Evolutionary conservation across 2,113 vertebrate genomes (phyloP).

Genomic region (Rhombomys opimus): DNA sequence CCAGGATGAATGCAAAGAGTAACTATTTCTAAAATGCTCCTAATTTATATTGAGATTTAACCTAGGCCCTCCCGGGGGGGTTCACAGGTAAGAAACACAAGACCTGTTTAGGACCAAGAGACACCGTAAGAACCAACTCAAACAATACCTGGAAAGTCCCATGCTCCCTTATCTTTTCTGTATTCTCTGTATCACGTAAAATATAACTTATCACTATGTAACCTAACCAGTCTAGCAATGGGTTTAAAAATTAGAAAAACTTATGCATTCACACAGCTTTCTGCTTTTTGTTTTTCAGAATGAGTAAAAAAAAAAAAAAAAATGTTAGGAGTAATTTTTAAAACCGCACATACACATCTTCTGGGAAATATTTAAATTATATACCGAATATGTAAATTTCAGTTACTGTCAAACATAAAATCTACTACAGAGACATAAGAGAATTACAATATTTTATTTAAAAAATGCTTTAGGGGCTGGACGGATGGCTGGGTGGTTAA

Average conservation of each 20-base stretch:
- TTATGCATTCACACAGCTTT: background rate
- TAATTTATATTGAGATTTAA: background rate
- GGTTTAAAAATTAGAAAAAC: background rate
- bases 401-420: background rate
- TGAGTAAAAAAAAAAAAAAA: background rate
- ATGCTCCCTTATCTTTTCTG: background rate
- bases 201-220: background rate
- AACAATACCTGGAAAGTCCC: background rate
- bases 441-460: slow-evolving; percentile 18
- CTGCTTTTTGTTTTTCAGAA: background rate
- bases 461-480: background rate
- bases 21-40: background rate
- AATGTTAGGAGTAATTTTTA: background rate
- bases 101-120: background rate
- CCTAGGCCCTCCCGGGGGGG: accelerated
- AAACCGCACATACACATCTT: background rate
- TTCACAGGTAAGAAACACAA: background rate
- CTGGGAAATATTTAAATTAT: background rate
- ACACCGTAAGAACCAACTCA: background rate
- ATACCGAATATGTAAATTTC: slow-evolving; percentile 11
- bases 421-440: background rate
- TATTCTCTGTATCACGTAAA: background rate
- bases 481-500: background rate
- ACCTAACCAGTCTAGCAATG: background rate
- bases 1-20: background rate